Evolutionary conservation across 2,888 invertebrate genomes (phyloP), one percentile per base, ranked within the genome.

Genomic region (Halictus ligatus): DNA sequence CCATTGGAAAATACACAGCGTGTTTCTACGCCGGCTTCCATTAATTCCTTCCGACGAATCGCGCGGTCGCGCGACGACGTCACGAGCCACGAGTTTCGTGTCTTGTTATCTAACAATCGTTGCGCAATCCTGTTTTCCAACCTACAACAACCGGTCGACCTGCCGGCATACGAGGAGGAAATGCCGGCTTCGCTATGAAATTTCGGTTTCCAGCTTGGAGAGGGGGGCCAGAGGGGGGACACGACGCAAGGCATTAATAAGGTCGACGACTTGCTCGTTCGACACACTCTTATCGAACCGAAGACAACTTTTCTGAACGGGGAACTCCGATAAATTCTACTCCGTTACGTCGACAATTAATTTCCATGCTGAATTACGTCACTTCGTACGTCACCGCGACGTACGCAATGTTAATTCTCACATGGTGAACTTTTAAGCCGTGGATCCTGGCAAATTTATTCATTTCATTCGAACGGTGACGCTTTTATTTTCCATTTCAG

Each of bases 61-160:
- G 74, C 35, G 71, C 29, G 35, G 58, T 48, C 73, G 25, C 40
- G 75, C 76, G 83, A 81, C 78, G 84, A 54, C 54, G 54, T 86
- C 81, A 79, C 73, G 6, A 43, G 58, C 72, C 77, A 71, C 72
- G 81, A 81, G 83, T 79, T 79, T 85, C 75, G 81, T 60, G 67
- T 2, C 43, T 71, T 72, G 84, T 85, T 85, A 83, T 88, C 89
- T 83, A 84, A 88, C 88, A 40, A 60, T 60, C 15, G 71, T 88
- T 88, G 75, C 75, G 87, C 75, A 87, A 87, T 10, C 13, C 71
- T 73, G 88, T 84, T 80, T 83, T 84, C 80, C 83, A 81, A 69
- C 71, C 67, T 75, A 69, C 81, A 75, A 85, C 50, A 74, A 74
- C 77, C 79, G 60, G 54, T 12, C 35, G 75, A 40, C 48, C 25